A percentile compares a stretch with the other conserved stretches of the same genome.
phyloP scores from a whole-genome alignment of 2,113 vertebrate species.

The Centropristis striata region DNA sequence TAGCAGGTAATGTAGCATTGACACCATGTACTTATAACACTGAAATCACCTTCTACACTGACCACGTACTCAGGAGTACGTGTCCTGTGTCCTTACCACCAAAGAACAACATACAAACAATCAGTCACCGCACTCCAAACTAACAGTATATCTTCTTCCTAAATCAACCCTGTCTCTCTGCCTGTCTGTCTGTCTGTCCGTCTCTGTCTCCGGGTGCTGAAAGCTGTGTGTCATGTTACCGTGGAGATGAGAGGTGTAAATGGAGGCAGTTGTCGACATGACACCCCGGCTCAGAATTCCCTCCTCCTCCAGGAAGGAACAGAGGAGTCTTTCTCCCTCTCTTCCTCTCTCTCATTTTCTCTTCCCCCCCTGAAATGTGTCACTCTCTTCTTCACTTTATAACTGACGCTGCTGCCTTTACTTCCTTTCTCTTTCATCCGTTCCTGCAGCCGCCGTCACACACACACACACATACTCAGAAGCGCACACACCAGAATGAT shows the following conservation, averaged over 20 bases:
- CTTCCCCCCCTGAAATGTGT: conserved; percentile 68
- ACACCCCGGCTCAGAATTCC: conserved; percentile 81
- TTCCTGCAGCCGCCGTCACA: conserved; percentile 15
- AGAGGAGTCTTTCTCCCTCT: conserved; percentile 76
- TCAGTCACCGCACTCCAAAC: conserved; percentile 6
- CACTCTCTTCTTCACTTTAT: conserved; percentile 60
- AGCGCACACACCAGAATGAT: conserved; percentile 38
- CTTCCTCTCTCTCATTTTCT: conserved; percentile 62
- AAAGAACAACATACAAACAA: neutral
- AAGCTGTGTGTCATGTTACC: conserved; percentile 69
- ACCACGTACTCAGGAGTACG: neutral
- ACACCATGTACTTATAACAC: neutral
- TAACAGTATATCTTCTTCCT: conserved; percentile 11
- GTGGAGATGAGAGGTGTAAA: conserved; percentile 79
- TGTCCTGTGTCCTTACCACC: neutral
- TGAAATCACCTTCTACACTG: neutral
- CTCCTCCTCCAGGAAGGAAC: conserved; percentile 71
- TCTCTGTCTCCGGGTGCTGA: conserved; percentile 45
- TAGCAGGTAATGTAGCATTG: neutral
- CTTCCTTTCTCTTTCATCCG: conserved; percentile 58
- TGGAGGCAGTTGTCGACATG: conserved; percentile 80
- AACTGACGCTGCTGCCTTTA: conserved; percentile 27
- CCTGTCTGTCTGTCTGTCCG: conserved; percentile 15
- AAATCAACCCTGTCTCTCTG: conserved; percentile 16
- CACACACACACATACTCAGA: conserved; percentile 22